Evolutionary conservation across 2,113 vertebrate species (phyloP), one percentile per base, ranked within the genome.

Genomic region (Melanerpes aurifrons): DNA sequence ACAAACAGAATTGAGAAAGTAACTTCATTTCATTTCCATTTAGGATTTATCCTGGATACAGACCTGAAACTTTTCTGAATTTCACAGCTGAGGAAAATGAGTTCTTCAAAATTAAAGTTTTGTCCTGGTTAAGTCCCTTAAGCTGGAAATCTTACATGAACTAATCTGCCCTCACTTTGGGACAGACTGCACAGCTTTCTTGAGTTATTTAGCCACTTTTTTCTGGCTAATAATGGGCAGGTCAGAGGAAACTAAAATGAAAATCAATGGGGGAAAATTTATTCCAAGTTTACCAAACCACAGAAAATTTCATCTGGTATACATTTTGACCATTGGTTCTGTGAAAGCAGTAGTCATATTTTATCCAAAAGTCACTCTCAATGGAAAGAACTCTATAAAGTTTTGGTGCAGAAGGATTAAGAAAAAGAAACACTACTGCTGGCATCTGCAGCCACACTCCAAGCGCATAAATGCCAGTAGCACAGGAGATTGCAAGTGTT

Each of bases 211-310:
- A 71, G 87, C 66, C 64, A 92, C 68, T 91, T 59, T 87, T 63
- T 89, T 92, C 89, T 87, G 91, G 87, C 61, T 73, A 57, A 37
- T 24, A 82, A 29, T 68, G 24, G 85, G n/a, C 32, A 95, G 50
- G 72, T 92, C 45, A 78, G 56, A 88, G 76, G 73, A 94, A 95
- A 75, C 68, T 17, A 66, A 87, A 67, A 92, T 19, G 20, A 83
- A 92, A 93, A 70, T 20, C 68, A 59, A 40, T 56, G 56, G 15
- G 40, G 35, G 50, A 64, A 88, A 85, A 70, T 67, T 15, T 56
- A 82, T 87, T 87, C 29, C 64, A 86, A n/a, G 61, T 85, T 95
- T 91, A 72, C 72, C 79, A 92, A 94, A 91, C 64, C 87, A 96
- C 68, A 95, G 61, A 92, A 92, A 77, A 58, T 74, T 82, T 92